Percentiles rank a stretch among this genome's conserved stretches.
These are phyloP conservation scores for Ceramica pisi DNA, from an alignment of 2,888 invertebrate species.

Conservation along the genomic window DNA sequence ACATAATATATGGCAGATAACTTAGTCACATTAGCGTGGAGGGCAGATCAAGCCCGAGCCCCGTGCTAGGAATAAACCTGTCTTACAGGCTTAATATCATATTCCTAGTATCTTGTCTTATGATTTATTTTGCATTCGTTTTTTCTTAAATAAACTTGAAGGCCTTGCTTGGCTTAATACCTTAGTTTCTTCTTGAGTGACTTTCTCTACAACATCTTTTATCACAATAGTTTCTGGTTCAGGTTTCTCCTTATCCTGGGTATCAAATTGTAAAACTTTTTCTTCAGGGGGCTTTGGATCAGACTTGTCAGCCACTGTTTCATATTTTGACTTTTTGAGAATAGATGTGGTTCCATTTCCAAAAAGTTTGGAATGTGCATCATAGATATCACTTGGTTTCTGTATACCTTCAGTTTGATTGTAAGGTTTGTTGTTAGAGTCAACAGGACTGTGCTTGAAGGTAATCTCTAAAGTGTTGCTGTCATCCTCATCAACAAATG, in stretches of 20 bases:
- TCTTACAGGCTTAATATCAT: neutral
- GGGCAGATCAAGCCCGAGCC: neutral
- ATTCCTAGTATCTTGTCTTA: constrained; percentile 28
- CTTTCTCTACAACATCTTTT: constrained; percentile 82
- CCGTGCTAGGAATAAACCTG: neutral
- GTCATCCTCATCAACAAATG: constrained; percentile 84
- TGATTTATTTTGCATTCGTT: constrained; percentile 78
- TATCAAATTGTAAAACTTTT: constrained; percentile 28
- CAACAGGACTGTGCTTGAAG: constrained; percentile 80
- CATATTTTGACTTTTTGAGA: constrained; percentile 83
- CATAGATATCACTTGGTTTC: constrained; percentile 87
- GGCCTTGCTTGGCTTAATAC: constrained; percentile 74
- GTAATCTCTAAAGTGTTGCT: constrained; percentile 81
- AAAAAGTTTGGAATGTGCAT: constrained; percentile 75
- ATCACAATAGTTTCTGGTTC: constrained; percentile 75
- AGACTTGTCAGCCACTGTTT: constrained; percentile 24
- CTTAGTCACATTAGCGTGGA: neutral
- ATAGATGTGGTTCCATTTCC: constrained; percentile 79
- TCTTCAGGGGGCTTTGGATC: constrained; percentile 18
- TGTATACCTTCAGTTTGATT: constrained; percentile 77
- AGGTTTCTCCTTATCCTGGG: constrained; percentile 48
- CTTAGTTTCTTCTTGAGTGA: constrained; percentile 62
- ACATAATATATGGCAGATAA: neutral
- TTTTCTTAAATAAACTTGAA: constrained; percentile 84
- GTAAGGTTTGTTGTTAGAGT: constrained; percentile 72